These are phyloP conservation scores for Ictalurus punctatus DNA, from an alignment of 2,113 vertebrate genomes.

Conservation along the genomic window DNA sequence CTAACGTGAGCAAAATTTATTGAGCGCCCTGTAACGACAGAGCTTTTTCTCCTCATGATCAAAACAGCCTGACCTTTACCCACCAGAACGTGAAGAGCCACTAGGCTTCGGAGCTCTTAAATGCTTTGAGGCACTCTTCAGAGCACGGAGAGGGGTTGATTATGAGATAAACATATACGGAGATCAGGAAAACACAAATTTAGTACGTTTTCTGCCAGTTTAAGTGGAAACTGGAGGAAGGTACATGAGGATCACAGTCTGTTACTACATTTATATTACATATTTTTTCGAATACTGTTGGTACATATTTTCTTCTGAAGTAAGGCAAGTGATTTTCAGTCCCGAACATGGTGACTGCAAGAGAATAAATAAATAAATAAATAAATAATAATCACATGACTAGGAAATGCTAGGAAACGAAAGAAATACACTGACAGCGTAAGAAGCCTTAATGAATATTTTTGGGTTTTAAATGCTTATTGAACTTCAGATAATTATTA, in stretches of 20 bases:
- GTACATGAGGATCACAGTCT: background rate
- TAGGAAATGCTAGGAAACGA: background rate
- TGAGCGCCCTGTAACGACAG: background rate
- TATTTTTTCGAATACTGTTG: background rate
- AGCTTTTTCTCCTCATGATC: background rate
- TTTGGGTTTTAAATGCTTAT: background rate
- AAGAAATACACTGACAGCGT: background rate
- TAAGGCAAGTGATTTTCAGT: background rate
- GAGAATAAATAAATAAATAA: too few relatives aligned
- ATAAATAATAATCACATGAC: background rate
- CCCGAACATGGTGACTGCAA: background rate
- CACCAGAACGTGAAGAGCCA: background rate
- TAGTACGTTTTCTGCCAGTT: background rate
- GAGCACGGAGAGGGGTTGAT: background rate
- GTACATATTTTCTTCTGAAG: background rate
- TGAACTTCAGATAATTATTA: background rate
- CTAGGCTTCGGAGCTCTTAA: background rate
- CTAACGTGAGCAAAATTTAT: background rate
- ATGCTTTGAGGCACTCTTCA: background rate
- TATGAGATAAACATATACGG: background rate
- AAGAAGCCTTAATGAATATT: background rate
- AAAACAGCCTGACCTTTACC: constrained; percentile 18
- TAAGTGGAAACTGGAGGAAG: background rate
- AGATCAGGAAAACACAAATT: background rate
- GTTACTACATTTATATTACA: background rate